phyloP scores from a whole-genome alignment of 2,888 invertebrate species.

The Xestia ashworthii region DNA sequence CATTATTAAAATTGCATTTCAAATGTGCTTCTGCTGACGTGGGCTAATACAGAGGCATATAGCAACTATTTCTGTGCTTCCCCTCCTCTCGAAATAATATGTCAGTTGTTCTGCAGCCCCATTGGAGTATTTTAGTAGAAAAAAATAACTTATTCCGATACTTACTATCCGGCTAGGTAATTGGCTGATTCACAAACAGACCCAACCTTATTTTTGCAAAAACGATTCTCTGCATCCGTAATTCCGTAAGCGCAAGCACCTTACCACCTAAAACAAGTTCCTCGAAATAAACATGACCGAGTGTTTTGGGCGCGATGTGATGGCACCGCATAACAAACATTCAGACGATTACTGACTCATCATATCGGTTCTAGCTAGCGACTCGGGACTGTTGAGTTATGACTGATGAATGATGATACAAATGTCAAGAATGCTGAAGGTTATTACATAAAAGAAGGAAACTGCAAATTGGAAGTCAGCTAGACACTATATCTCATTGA shows the following conservation, averaged over 20 bases:
- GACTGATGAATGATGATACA: conserved; percentile 31
- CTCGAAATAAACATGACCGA: conserved; percentile 52
- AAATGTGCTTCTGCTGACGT: background rate
- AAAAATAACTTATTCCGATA: background rate
- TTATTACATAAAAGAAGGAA: conserved; percentile 27
- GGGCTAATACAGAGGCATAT: background rate
- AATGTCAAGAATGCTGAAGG: conserved; percentile 57
- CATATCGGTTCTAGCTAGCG: conserved; percentile 43
- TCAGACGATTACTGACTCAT: conserved; percentile 55
- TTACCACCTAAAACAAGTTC: conserved; percentile 47
- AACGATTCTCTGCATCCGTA: conserved; percentile 1
- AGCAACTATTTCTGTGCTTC: background rate
- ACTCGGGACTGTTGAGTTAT: conserved; percentile 10
- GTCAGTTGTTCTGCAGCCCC: background rate
- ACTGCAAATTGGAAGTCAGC: background rate
- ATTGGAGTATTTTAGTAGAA: background rate
- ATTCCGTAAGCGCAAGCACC: conserved; percentile 28
- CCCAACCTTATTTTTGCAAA: background rate
- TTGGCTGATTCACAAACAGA: background rate
- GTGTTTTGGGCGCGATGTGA: conserved; percentile 54
- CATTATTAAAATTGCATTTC: background rate
- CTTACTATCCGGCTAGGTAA: background rate
- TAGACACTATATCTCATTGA: background rate
- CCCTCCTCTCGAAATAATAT: background rate
- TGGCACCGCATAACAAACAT: conserved; percentile 53